phyloP scores from a whole-genome alignment of 2,113 vertebrate genomes.

The Excalfactoria chinensis region DNA sequence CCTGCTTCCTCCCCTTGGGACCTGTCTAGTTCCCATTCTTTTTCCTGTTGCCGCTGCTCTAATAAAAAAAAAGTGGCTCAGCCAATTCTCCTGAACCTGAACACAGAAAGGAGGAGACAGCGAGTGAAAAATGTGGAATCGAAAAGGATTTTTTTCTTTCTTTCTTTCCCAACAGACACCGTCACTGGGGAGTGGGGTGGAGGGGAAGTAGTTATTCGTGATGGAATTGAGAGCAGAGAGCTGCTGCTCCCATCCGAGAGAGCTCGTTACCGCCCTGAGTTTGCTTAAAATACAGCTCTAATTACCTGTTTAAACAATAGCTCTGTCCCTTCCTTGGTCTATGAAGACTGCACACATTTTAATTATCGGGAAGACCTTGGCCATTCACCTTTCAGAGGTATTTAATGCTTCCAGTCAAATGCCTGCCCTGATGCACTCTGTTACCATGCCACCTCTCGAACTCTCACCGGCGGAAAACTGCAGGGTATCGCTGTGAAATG shows the following conservation, averaged over 20 bases:
- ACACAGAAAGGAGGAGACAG: slow-evolving; percentile 11
- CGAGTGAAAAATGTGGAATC: slow-evolving; percentile 57
- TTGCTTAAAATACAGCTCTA: slow-evolving; percentile 70
- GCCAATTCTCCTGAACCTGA: slow-evolving; percentile 54
- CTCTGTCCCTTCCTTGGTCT: slow-evolving; percentile 61
- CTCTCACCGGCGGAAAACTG: slow-evolving; percentile 61
- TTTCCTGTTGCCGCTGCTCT: neutral
- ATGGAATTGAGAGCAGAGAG: neutral
- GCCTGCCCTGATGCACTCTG: slow-evolving; percentile 75
- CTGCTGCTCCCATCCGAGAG: neutral
- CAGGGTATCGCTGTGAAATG: slow-evolving; percentile 60
- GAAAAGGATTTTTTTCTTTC: neutral
- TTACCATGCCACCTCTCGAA: slow-evolving; percentile 76
- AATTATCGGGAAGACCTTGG: slow-evolving; percentile 75
- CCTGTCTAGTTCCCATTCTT: neutral
- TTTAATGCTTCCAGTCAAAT: slow-evolving; percentile 81
- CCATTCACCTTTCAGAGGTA: slow-evolving; percentile 74
- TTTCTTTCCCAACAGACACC: neutral
- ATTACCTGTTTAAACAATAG: slow-evolving; percentile 70
- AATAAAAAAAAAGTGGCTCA: slow-evolving; percentile 51
- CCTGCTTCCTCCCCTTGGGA: slow-evolving; percentile 40
- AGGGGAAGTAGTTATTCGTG: neutral
- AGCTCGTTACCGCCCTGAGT: neutral
- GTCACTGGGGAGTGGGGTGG: neutral
- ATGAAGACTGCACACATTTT: slow-evolving; percentile 74